Base-by-base conservation (phyloP, 1,140 invertebrate species). In the Apis dorsata region DNA sequence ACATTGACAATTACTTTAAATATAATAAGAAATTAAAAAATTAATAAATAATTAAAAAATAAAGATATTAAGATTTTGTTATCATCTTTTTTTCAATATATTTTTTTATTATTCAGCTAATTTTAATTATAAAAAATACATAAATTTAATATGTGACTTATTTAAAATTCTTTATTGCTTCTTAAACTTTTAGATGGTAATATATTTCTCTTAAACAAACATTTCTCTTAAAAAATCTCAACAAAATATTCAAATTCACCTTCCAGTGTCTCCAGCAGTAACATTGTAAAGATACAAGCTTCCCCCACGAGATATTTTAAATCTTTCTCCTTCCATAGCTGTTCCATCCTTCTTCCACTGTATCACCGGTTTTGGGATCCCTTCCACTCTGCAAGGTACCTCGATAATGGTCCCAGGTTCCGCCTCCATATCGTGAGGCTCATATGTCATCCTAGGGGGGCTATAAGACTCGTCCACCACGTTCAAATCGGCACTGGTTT, bases 341-440 rank as follows among this genome's bases (percentile, higher is more conserved):
- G 92, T 77, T 17, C 97, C 97, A 93, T 98, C 96, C 93, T 97
- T 97, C 70, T 95, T 96, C 98, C 98, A 99, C 53, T 96, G 94
- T 68, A 98, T 95, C 57, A 93, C 92, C 24, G 97, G 97, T 60
- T 94, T 94, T 1, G 97, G 97, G n/a, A 96, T 94, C n/a, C 97
- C 97, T 83, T 96, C 95, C 7, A 96, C 96, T 87, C 96, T 95
- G 91, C 98, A 99, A 1, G 97, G 96, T 73, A 98, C 91, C 91
- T 97, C 97, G 34, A 98, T 95, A 49, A 96, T 96, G 49, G 96
- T 96, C 59, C 96, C 97, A 49, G 95, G 92, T 87, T 95, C 95
- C 44, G 96, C 96, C 90, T 97, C 96, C 81, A 97, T 95, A 91
- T 97, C 95, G 89, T 96, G 96, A 1, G 97, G 97, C 86, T 95